phyloP scores from a whole-genome alignment of 2,888 invertebrate genomes.

The Melangyna quadrimaculata region DNA sequence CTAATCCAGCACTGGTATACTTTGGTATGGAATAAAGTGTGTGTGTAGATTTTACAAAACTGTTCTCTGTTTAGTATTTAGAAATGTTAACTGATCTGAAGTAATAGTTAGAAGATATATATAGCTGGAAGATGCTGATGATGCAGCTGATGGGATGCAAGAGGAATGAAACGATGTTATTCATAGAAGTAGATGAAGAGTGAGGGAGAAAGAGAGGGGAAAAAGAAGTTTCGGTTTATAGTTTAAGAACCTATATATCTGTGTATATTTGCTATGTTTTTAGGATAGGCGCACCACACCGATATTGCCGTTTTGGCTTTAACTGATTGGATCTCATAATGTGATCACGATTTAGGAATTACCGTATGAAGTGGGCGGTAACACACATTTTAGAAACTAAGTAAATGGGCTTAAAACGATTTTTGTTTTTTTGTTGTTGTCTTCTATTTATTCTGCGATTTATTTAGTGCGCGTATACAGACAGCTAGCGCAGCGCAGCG shows the following conservation, averaged over 20 bases:
- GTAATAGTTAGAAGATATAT: constrained; percentile 21
- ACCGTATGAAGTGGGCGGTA: constrained; percentile 80
- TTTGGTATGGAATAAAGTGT: constrained; percentile 5
- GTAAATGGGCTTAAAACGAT: constrained; percentile 70
- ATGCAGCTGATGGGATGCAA: not conserved
- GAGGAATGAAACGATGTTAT: constrained; percentile 4
- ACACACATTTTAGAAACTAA: constrained; percentile 72
- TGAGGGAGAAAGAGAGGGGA: not conserved
- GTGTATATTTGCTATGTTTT: constrained; percentile 34
- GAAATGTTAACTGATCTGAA: constrained; percentile 68
- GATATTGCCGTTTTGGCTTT: constrained; percentile 69
- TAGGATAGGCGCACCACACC: constrained; percentile 60
- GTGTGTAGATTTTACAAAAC: constrained; percentile 24
- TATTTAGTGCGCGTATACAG: constrained; percentile 46
- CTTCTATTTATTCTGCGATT: constrained; percentile 52
- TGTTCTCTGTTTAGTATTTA: constrained; percentile 51
- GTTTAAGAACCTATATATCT: constrained; percentile 5
- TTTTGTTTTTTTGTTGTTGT: constrained; percentile 59
- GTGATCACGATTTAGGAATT: constrained; percentile 80
- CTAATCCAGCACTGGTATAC: not conserved
- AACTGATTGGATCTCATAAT: constrained; percentile 79
- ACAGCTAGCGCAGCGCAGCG: too few species aligned
- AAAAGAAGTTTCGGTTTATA: constrained; percentile 33
- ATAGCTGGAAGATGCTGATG: not conserved
- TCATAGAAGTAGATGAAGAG: not conserved